Evolutionary conservation across 1,140 invertebrate genomes (phyloP).

Genomic region (Argopecten irradians): DNA sequence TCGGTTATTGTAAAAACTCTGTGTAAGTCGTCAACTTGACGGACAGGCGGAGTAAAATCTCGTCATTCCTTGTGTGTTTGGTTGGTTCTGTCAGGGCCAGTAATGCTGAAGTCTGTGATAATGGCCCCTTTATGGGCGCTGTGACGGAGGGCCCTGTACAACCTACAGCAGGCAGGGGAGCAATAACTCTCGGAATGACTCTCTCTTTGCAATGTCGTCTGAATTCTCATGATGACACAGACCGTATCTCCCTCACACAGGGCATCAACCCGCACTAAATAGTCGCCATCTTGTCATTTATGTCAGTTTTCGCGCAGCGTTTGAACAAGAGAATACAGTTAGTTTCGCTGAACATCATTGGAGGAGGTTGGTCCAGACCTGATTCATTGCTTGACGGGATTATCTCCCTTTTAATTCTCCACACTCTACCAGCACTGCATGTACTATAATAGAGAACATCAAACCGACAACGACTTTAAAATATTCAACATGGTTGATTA

Average conservation of each 20-base stretch:
- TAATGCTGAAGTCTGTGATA: background rate
- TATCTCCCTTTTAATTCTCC: background rate
- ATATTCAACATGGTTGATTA: background rate
- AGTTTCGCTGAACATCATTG: background rate
- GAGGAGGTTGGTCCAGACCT: no score
- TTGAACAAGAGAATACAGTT: background rate
- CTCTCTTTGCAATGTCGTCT: background rate
- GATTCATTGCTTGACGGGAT: background rate
- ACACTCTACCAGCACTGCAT: no score
- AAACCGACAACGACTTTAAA: no score
- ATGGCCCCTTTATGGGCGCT: background rate
- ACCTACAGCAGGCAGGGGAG: background rate
- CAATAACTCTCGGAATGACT: background rate
- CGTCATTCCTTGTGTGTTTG: background rate
- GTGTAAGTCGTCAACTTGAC: constrained; percentile 15
- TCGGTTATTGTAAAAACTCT: background rate
- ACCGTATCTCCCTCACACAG: background rate
- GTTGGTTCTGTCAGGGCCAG: background rate
- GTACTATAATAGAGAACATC: no score
- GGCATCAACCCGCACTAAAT: background rate
- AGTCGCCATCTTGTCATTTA: background rate
- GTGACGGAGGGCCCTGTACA: background rate
- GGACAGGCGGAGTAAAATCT: background rate
- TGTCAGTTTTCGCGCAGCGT: background rate
- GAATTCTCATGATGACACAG: background rate